Evolutionary conservation across 2,888 invertebrate species (phyloP), one percentile per base, ranked within the genome.

Genomic region (Heliconius aoede): DNA sequence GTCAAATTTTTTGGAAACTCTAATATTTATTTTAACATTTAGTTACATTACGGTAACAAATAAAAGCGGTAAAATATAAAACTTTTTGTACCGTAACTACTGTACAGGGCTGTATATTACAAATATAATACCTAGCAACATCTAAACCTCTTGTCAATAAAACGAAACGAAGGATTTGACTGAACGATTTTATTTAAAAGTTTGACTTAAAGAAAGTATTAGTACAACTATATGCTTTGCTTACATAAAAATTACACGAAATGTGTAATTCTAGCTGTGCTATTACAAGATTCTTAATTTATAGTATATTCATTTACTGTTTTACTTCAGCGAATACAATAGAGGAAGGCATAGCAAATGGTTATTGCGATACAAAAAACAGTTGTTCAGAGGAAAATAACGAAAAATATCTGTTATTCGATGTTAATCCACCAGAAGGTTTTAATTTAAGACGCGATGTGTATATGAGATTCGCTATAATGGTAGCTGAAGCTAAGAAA

Each of bases 371-470:
- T 75, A 55, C 15, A 7, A 74, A 75, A 58, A 32, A 30, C 0
- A 60, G 65, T 51, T 72, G 60, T 61, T 68, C 69, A 62, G 55
- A 74, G 13, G 21, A 72, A 24, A n/a, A 11, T 24, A 71, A 55
- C 26, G 77, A 84, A 78, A 97, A 97, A 84, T 98, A 97, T 85
- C 91, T 99, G 74, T 95, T 99, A 71, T 99, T 99, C 90, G 98
- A 99, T 87, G 97, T 99, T 0, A 99, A 99, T 94, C 97, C 97
- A 4, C 97, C 97, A 0, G 99, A 99, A 94, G 99, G 99, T 0
- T 99, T 99, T 87, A 99, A 99, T 94, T 95, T 99, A 79, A 95
- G 99, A 24, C 95, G 99, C 55, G 99, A 99, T 94, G 99, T 99
- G 3, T 99, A 98, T 86, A 97, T 99, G 95, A 95, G 99, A 82